phyloP scores from a whole-genome alignment of 2,888 invertebrate species.

The Orgyia antiqua region DNA sequence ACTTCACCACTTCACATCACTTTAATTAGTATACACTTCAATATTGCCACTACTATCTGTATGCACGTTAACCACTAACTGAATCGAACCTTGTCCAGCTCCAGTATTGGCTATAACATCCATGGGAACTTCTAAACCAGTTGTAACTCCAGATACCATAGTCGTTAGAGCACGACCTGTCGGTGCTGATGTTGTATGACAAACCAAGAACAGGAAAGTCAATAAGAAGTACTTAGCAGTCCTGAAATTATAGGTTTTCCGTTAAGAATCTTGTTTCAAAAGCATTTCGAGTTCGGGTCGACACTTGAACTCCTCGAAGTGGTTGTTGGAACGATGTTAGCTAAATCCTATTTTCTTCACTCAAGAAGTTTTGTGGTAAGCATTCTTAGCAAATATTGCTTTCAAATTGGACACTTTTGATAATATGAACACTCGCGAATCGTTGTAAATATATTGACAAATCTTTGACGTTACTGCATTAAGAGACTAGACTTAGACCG shows the following conservation, averaged over 20 bases:
- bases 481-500: too few species aligned
- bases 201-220: conserved; percentile 30
- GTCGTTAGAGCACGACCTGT: conserved; percentile 31
- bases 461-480: too few species aligned
- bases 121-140: conserved; percentile 57
- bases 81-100: conserved; percentile 50
- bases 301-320: conserved; percentile 2
- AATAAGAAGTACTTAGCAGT: conserved; percentile 30
- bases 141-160: conserved; percentile 53
- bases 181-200: conserved; percentile 41
- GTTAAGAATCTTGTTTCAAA: conserved; percentile 3
- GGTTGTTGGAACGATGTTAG: not conserved
- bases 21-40: conserved; percentile 57
- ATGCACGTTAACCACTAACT: conserved; percentile 61
- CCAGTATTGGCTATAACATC: conserved; percentile 52
- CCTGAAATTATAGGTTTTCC: conserved; percentile 36
- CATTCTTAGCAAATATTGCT: not conserved
- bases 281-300: conserved; percentile 1
- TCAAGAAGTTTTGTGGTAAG: too few species aligned
- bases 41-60: conserved; percentile 67
- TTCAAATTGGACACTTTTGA: too few species aligned
- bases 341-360: not conserved
- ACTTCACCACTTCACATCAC: conserved; percentile 3
- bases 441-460: too few species aligned
- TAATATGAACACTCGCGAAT: too few species aligned